Evolutionary conservation across 2,888 invertebrate genomes (phyloP).

Genomic region (Carpatolechia fugitivella): DNA sequence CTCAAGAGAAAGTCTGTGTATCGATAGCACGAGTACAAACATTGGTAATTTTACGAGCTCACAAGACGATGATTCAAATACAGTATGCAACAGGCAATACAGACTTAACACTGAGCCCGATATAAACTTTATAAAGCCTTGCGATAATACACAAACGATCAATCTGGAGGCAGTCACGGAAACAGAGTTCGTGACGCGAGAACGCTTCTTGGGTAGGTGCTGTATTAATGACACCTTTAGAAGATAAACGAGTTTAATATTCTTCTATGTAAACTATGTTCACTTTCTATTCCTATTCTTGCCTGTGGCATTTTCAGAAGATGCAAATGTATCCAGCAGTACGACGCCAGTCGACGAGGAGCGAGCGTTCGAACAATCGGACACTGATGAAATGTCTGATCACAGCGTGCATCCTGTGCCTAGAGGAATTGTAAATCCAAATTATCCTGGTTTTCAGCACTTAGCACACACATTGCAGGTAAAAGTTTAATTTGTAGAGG

Average conservation of each 20-base stretch:
- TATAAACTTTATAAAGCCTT: constrained; percentile 33
- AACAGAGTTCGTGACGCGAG: constrained; percentile 30
- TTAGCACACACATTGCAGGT: constrained; percentile 85
- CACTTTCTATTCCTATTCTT: no score
- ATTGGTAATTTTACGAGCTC: constrained; percentile 27
- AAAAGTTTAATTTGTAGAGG: constrained; percentile 33
- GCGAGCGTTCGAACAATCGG: constrained; percentile 77
- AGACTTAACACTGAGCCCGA: constrained; percentile 51
- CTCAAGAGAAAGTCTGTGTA: constrained; percentile 35
- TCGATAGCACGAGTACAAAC: constrained; percentile 33
- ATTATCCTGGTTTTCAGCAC: constrained; percentile 91
- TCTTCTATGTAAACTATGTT: no score
- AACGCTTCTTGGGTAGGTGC: constrained; percentile 40
- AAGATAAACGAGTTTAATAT: neutral
- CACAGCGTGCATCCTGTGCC: constrained; percentile 67
- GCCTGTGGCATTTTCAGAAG: constrained; percentile 33
- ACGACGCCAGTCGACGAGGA: constrained; percentile 74
- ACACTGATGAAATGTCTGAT: constrained; percentile 75
- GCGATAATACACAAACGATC: constrained; percentile 33
- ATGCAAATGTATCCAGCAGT: constrained; percentile 49
- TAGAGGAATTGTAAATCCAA: constrained; percentile 89
- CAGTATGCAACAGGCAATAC: constrained; percentile 63
- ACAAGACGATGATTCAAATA: constrained; percentile 29
- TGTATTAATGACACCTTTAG: constrained; percentile 14
- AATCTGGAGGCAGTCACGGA: constrained; percentile 46